Evolutionary conservation across 1,140 invertebrate genomes (phyloP).

Genomic region (Drosophila ironensis): DNA sequence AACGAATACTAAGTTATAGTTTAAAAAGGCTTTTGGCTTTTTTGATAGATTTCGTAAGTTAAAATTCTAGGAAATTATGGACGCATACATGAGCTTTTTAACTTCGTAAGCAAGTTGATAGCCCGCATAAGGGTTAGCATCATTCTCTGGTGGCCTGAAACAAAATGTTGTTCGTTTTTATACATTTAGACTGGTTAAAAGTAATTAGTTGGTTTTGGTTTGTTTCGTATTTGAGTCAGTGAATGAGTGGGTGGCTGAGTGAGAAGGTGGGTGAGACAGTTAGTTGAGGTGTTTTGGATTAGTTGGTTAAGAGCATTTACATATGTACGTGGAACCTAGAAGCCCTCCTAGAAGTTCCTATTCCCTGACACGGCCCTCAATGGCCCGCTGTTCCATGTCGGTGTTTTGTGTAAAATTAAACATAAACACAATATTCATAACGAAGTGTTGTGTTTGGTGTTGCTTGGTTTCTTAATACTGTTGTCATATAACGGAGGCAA

Average conservation of each 20-base stretch:
- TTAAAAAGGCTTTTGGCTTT: constrained; percentile 58
- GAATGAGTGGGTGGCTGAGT: constrained; percentile 13
- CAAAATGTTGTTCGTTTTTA: constrained; percentile 80
- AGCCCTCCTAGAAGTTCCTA: background rate
- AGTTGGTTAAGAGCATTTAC: constrained; percentile 70
- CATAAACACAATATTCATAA: constrained; percentile 34
- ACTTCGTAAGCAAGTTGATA: constrained; percentile 99
- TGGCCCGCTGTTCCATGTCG: constrained; percentile 1
- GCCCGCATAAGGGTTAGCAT: constrained; percentile 92
- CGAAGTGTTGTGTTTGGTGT: constrained; percentile 20
- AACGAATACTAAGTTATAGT: constrained; percentile 71
- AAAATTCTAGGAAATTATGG: constrained; percentile 81
- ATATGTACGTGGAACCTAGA: constrained; percentile 48
- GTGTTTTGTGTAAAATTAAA: constrained; percentile 26
- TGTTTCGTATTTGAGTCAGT: constrained; percentile 18
- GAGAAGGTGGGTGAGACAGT: constrained; percentile 46
- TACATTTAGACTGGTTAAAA: constrained; percentile 73
- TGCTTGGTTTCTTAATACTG: constrained; percentile 14
- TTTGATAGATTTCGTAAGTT: constrained; percentile 51
- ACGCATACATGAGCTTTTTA: constrained; percentile 99
- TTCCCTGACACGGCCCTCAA: background rate
- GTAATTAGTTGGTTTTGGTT: constrained; percentile 36
- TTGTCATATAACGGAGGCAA: constrained; percentile 19
- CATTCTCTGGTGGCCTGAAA: constrained; percentile 93
- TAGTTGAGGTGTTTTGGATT: constrained; percentile 48